Evolutionary conservation across 2,888 invertebrate genomes (phyloP), one percentile per base, ranked within the genome.

Genomic region (Dynastes maya): DNA sequence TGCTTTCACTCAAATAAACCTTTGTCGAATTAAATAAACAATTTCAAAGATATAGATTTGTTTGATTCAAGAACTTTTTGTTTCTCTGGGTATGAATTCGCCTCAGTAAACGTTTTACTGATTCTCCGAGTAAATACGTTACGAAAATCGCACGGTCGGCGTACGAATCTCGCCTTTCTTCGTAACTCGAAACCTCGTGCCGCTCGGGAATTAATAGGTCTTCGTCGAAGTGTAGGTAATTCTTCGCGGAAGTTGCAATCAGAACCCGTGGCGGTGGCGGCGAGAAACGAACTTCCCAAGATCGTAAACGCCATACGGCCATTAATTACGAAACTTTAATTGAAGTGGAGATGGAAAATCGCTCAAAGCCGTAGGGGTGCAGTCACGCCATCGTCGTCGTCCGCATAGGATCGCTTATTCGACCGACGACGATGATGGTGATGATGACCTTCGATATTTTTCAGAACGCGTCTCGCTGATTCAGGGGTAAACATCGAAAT

Each of bases 271-370:
- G n/a, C 64, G 32, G 64, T 1, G 45, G 45, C 45, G 32, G 27
- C 64, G 64, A n/a, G 32, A 37, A 64, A n/a, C 64, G 55, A 61
- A 29, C 9, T 61, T 79, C 55, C 2, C 71, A 79, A 79, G 79
- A 74, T 77, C 71, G 78, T 74, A 65, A 68, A 68, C 65, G 49
- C 29, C 68, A 45, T 11, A 65, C 76, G 77, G 70, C 40, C 53
- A 77, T 79, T 81, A 81, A 81, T 81, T 81, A 76, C 79, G 63
- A 51, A 79, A 72, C 72, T 78, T 79, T 80, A 81, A 81, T 81
- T 80, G 78, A 76, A 80, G 80, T 78, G 78, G 78, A 79, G 80
- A 61, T 67, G 78, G 78, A 55, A 77, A 80, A 79, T 76, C 77
- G 76, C 77, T 75, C 29, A 61, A 5, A 8, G 22, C 76, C 45